Conservation (phyloP, 2,888 invertebrate species). For the Cephonodes hylas region DNA sequence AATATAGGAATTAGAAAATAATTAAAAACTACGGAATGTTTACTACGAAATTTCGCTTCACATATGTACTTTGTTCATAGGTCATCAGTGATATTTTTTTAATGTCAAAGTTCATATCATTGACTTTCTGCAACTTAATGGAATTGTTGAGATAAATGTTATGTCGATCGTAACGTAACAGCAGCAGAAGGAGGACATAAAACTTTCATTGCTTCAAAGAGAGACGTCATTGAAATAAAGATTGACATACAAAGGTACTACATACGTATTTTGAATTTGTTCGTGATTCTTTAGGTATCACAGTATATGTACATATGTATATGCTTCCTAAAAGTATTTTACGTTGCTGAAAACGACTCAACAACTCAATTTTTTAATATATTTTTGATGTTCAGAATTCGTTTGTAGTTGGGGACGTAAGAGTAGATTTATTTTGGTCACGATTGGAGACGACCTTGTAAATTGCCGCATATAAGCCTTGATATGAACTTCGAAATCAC, state of each 20-base stretch:
- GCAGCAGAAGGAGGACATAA: neutral
- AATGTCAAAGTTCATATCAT: no score
- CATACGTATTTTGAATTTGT: neutral
- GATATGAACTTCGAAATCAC: conserved; percentile 24
- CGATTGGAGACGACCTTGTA: neutral
- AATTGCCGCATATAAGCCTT: conserved; percentile 11
- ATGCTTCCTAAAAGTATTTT: neutral
- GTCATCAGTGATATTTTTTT: neutral
- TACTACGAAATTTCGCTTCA: neutral
- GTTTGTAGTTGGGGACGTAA: neutral
- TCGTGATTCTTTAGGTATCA: neutral
- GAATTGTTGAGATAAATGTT: no score
- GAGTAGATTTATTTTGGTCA: neutral
- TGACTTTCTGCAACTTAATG: no score
- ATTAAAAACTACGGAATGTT: neutral
- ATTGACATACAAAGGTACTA: neutral
- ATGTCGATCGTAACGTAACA: neutral
- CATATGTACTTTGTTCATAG: neutral
- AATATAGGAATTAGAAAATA: neutral
- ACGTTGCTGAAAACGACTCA: neutral
- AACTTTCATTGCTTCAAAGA: neutral
- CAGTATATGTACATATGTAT: neutral
- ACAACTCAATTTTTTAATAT: no score
- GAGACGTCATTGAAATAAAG: neutral
- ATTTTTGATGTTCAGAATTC: neutral